Evolutionary conservation across 2,797 vertebrate genomes (phyloP), one percentile per base, ranked within the genome.

Genomic region (Atherinosoma microstoma): DNA sequence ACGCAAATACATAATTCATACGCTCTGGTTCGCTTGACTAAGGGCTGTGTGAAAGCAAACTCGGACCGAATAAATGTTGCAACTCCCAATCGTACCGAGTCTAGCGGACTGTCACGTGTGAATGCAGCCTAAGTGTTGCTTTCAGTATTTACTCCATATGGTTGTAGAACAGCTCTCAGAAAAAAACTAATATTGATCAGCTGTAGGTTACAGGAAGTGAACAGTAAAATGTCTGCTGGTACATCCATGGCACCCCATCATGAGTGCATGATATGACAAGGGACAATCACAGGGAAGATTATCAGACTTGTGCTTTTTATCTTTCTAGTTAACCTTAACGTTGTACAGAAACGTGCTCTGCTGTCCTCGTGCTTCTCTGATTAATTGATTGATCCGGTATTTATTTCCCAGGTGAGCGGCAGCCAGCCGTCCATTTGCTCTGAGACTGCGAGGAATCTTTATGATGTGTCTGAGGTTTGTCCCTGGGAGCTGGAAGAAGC

Each of bases 401-500:
- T 68, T 56, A 22, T 80, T 58, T 67, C 10, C 61, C 79, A 94
- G 90, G 96, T 94, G 73, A 94, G 94, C 49, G 94, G 93, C 60
- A 96, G 91, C 85, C 95, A 96, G 80, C 89, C 94, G 1, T 94
- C 96, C 87, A 94, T 96, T 90, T 97, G 94, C 83, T 91, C 96
- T 3, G 97, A 99, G 73, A 90, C 94, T 3, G 93, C 92, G 20
- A 93, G 94, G 79, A 92, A 95, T 70, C 95, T 94, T 68, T 97
- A 97, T 0, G 94, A 99, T 69, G 94, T 97, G 71, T 97, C 95
- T 3, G 97, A 99, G 88, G 97, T 98, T 79, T 98, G 97, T 90
- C 96, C 97, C 64, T 99, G 98, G 98, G 98, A 99, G 74, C 54
- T 96, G 70, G 97, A 98, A 58, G 97, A 98, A 75, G 91, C 96